Percentiles rank a stretch among this genome's conserved stretches.
Evolutionary conservation across 2,888 invertebrate species (phyloP).

Genomic region (Folsomia candida): DNA sequence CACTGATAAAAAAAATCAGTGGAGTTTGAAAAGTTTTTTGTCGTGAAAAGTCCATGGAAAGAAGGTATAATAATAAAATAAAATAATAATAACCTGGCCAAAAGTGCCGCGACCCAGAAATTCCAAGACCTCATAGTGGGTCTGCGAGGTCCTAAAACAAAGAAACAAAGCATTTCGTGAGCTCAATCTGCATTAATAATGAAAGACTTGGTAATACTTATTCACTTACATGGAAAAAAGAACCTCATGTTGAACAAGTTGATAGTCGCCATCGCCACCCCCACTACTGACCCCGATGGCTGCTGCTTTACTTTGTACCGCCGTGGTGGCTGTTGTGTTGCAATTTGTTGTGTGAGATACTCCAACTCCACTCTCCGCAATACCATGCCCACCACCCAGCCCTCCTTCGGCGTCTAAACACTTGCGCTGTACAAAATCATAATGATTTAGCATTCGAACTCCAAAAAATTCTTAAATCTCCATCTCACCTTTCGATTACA

Average conservation of each 20-base stretch:
- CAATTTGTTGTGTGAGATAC: constrained; percentile 34
- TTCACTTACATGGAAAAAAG: constrained; percentile 94
- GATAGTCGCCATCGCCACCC: constrained; percentile 94
- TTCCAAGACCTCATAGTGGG: constrained; percentile 84
- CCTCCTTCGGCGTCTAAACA: constrained; percentile 63
- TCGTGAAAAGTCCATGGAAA: too few relatives aligned
- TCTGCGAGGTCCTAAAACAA: constrained; percentile 88
- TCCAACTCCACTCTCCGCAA: constrained; percentile 43
- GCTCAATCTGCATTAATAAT: too few relatives aligned
- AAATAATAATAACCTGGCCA: constrained; percentile 64
- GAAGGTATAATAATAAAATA: too few relatives aligned
- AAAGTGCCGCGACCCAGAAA: constrained; percentile 99
- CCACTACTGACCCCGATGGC: constrained; percentile 67
- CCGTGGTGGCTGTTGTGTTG: constrained; percentile 52
- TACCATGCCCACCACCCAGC: constrained; percentile 44
- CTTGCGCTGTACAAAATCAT: constrained; percentile 61
- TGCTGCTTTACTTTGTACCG: constrained; percentile 44
- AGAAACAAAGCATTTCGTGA: too few relatives aligned
- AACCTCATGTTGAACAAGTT: constrained; percentile 95
- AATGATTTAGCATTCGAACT: too few relatives aligned
- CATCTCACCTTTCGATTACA: constrained; percentile 47
- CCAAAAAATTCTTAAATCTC: neutral
- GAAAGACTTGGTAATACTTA: too few relatives aligned
- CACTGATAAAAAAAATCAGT: too few relatives aligned
- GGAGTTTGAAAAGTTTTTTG: too few relatives aligned